Base-by-base conservation (phyloP, 1,140 invertebrate species). In the Pogonus chalceus region DNA sequence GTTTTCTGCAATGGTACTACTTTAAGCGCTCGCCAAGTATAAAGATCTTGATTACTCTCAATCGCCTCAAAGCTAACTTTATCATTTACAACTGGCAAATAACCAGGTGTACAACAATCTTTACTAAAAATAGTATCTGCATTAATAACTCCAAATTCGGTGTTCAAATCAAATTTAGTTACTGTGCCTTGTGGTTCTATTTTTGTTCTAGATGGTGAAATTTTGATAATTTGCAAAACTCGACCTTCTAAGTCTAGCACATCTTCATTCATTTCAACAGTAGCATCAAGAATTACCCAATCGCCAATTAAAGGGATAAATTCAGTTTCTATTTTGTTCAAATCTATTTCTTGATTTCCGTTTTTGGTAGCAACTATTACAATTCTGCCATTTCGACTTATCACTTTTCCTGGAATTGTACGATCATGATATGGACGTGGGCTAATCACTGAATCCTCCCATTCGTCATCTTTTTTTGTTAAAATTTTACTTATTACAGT, bases 41-140 rank as follows among this genome's bases (percentile, higher is more conserved):
- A 76, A 2, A 56, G 50, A 14, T 72, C 73, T 71, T 85, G 83
- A 55, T 79, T 76, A 65, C 83, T 85, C 69, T 85, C 83, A 56
- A 85, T 81, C 20, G 77, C 73, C 61, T 84, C 78, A 12, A 74
- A 72, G 49, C 77, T 61, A 14, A 83, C 78, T 68, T 73, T 76
- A 58, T 81, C 77, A 12, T 76, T 77, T 22, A 77, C 58, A 52
- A 63, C 59, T 9, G 79, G 79, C 49, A 75, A 58, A 56, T 78
- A 78, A 9, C 76, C 76, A 58, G 66, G 61, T 21, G 73, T 63
- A 56, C 81, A 74, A 43, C 68, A 65, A 7, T 64, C 64, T 60
- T 71, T 75, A 52, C 73, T 70, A 60, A 85, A 82, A 62, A 76
- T 76, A 31, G 80, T 76, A 22, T 66, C 56, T 35, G 66, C 72